Conservation (phyloP, 2,797 vertebrate genomes). For the Oreonectes daqikongensis region DNA sequence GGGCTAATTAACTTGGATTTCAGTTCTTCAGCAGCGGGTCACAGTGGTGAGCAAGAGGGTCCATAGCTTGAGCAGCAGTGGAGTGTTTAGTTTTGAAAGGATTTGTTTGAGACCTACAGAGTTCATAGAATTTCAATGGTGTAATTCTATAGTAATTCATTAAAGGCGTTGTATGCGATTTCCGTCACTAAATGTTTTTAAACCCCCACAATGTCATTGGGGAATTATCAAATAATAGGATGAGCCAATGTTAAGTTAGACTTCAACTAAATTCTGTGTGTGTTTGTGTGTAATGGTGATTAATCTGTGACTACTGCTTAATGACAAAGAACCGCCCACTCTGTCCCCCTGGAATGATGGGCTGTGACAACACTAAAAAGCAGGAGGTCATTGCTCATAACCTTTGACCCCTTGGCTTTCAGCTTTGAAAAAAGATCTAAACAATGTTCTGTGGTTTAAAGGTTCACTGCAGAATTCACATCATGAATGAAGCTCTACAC, state of each 20-base stretch:
- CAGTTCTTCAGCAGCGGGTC: slow-evolving; percentile 30
- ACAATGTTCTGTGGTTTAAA: slow-evolving; percentile 53
- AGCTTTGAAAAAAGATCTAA: slow-evolving; percentile 62
- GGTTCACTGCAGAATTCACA: not conserved
- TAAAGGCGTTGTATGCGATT: not conserved
- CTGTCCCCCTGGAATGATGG: slow-evolving; percentile 57
- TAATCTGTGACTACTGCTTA: slow-evolving; percentile 45
- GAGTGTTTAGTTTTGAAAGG: slow-evolving; percentile 1
- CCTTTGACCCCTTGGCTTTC: slow-evolving; percentile 68
- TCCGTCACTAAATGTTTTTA: no score
- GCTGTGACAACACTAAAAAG: slow-evolving; percentile 73
- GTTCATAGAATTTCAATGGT: no score
- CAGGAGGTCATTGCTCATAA: slow-evolving; percentile 70
- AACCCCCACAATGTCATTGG: no score
- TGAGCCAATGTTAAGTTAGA: not conserved
- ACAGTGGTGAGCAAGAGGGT: not conserved
- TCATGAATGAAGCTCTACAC: not conserved
- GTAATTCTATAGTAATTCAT: no score
- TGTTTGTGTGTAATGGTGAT: slow-evolving; percentile 30
- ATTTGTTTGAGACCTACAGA: not conserved
- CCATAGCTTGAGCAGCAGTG: not conserved
- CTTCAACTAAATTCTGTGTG: slow-evolving; percentile 16
- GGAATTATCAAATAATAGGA: no score
- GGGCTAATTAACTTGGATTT: slow-evolving; percentile 48
- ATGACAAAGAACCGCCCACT: slow-evolving; percentile 34